These are phyloP conservation scores for Diaperis boleti DNA, from an alignment of 2,888 invertebrate genomes.

Conservation along the genomic window DNA sequence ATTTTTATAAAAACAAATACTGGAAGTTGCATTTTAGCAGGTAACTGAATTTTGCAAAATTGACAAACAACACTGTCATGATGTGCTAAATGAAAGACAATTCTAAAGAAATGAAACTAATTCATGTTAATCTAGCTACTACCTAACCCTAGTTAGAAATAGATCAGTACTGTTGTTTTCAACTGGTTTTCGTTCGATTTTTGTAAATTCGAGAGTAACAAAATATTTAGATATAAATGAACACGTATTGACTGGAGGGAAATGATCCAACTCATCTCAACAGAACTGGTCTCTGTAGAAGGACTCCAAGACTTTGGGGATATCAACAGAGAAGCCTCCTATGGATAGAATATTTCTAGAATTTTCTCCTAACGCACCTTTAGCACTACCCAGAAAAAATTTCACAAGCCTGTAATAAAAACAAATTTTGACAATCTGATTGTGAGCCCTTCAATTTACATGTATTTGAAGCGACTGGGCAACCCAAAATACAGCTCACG, in stretches of 20 bases:
- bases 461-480: too few relatives aligned
- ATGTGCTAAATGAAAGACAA: too few relatives aligned
- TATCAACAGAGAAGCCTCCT: slow-evolving; percentile 74
- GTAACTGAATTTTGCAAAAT: too few relatives aligned
- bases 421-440: too few relatives aligned
- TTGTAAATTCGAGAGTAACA: slow-evolving; percentile 1
- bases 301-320: slow-evolving; percentile 74
- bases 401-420: slow-evolving; percentile 69
- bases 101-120: too few relatives aligned
- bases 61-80: too few relatives aligned
- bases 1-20: slow-evolving; percentile 2
- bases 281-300: slow-evolving; percentile 71
- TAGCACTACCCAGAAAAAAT: slow-evolving; percentile 34
- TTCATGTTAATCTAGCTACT: too few relatives aligned
- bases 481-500: too few relatives aligned
- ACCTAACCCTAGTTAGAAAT: neutral
- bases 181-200: slow-evolving; percentile 3
- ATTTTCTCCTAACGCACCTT: slow-evolving; percentile 1
- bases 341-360: slow-evolving; percentile 68
- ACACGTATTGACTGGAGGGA: slow-evolving; percentile 11
- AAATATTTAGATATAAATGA: slow-evolving; percentile 15
- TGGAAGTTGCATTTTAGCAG: too few relatives aligned
- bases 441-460: too few relatives aligned
- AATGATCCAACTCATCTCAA: neutral
- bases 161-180: neutral